Percentiles rank a stretch among this genome's conserved stretches.
These are phyloP conservation scores for Eilema caniola DNA, from an alignment of 2,888 invertebrate species.

Conservation along the genomic window DNA sequence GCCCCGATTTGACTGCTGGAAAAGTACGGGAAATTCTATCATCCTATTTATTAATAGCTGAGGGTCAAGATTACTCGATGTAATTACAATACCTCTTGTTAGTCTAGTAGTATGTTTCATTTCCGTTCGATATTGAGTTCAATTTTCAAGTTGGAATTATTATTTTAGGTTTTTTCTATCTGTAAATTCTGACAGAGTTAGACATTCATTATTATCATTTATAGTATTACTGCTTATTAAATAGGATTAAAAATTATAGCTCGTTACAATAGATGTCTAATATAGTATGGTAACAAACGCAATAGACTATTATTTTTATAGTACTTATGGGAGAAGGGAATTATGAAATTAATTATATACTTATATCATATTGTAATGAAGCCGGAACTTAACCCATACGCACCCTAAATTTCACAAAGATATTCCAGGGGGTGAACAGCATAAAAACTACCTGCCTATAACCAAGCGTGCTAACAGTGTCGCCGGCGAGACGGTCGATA, in stretches of 20 bases:
- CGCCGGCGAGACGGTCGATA: conserved; percentile 19
- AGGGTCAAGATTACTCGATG: not conserved
- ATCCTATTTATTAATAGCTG: no score
- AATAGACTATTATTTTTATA: not conserved
- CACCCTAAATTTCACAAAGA: not conserved
- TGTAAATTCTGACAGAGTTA: no score
- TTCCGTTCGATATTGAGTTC: no score
- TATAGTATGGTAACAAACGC: not conserved
- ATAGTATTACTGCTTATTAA: not conserved
- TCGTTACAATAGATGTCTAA: not conserved
- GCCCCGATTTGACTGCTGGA: no score
- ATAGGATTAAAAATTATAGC: not conserved
- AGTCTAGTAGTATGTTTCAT: no score
- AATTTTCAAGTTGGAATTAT: not conserved
- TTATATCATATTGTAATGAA: no score
- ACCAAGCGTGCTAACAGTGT: not conserved
- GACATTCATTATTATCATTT: no score
- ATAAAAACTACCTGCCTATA: not conserved
- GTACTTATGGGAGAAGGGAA: not conserved
- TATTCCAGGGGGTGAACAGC: not conserved
- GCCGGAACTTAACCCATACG: not conserved
- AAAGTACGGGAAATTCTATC: no score
- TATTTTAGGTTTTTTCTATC: not conserved
- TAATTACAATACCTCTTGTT: not conserved
- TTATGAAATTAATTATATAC: no score